Conservation (phyloP, 2,888 invertebrate genomes). For the Frankliniella intonsa region DNA sequence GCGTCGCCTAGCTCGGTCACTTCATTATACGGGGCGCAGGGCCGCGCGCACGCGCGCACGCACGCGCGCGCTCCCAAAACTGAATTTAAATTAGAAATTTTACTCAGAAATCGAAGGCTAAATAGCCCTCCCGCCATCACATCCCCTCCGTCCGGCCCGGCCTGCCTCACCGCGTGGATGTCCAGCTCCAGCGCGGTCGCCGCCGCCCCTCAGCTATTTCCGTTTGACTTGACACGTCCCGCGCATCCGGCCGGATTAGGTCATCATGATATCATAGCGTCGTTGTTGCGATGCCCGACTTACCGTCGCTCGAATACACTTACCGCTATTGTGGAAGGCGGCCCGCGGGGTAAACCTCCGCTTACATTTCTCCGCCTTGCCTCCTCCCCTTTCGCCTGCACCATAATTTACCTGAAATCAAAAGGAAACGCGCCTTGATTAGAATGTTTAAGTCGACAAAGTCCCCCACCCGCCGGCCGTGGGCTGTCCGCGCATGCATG, state of each 20-base stretch:
- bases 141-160: neutral
- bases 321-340: too few species aligned
- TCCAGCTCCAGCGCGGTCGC: neutral
- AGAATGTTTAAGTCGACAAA: too few species aligned
- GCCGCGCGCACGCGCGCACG: neutral
- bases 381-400: too few species aligned
- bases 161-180: neutral
- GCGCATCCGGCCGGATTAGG: neutral
- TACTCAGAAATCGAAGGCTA: neutral
- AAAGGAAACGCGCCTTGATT: too few species aligned
- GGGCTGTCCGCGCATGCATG: too few species aligned
- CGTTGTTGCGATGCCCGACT: neutral
- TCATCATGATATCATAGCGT: neutral
- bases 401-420: too few species aligned
- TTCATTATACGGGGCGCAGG: neutral
- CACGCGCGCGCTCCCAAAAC: neutral
- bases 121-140: too few species aligned
- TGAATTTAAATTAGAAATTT: neutral
- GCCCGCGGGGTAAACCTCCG: too few species aligned
- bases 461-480: too few species aligned
- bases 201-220: neutral
- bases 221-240: neutral
- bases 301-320: neutral
- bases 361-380: too few species aligned
- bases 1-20: neutral